Conservation (phyloP, 2,113 vertebrate genomes). For the Thunnus thynnus region DNA sequence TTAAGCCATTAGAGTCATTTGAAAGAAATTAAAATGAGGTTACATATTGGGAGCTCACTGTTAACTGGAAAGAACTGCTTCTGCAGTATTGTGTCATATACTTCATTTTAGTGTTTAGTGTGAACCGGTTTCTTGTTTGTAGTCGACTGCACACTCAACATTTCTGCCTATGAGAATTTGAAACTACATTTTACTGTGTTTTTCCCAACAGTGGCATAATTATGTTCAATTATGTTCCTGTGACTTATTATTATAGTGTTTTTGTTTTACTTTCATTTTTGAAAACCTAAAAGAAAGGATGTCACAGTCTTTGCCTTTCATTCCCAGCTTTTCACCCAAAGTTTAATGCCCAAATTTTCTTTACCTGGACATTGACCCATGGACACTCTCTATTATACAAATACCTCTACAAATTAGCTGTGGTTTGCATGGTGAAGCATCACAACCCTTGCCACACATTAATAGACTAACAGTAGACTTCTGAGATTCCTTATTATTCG, state of each 20-base stretch:
- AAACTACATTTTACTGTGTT: constrained; percentile 16
- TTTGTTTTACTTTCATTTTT: constrained; percentile 18
- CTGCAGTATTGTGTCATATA: background rate
- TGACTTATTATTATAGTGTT: constrained; percentile 4
- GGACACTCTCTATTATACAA: background rate
- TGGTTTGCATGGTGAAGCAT: background rate
- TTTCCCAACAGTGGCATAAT: background rate
- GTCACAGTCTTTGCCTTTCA: background rate
- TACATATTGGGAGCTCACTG: background rate
- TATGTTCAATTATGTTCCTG: constrained; percentile 31
- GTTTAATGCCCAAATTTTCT: background rate
- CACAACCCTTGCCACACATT: background rate
- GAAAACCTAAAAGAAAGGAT: background rate
- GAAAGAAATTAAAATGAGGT: constrained; percentile 17
- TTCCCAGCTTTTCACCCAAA: background rate
- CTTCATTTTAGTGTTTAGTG: background rate
- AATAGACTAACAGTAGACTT: background rate
- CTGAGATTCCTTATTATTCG: no score
- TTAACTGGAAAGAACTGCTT: background rate
- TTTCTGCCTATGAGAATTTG: constrained; percentile 28
- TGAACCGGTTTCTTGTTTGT: constrained; percentile 12
- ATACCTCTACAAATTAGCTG: background rate
- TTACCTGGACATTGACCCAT: background rate
- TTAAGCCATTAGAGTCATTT: constrained; percentile 37
- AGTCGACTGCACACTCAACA: constrained; percentile 10